Evolutionary conservation across 2,888 invertebrate genomes (phyloP), one percentile per base, ranked within the genome.

Genomic region (Branchipolynoe longqiensis): DNA sequence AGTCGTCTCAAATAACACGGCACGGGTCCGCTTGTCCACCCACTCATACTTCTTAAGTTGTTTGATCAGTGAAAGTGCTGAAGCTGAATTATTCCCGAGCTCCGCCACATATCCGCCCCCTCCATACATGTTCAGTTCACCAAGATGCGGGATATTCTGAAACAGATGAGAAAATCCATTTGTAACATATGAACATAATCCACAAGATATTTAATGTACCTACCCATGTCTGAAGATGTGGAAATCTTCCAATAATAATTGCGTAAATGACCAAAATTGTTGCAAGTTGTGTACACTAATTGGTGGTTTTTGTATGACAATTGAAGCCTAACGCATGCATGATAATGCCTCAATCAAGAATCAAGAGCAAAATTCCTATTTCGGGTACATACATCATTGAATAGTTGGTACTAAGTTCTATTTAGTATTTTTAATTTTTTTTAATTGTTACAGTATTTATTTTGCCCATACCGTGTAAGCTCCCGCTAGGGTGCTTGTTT

Each of bases 1-100:
- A 22, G 87, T 83, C 36, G 86, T 88, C 33, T 88, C 88, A 41
- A 86, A 36, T 62, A 88, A 88, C n/a, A 88, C 84, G 28, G 87
- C 88, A 0, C 88, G 74, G 0, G 88, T 88, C 59, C 78, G 54
- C 6, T 48, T 81, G 81, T 88, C 87, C 0, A 88, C 48, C 88
- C 88, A 88, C 38, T 73, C 41, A 28, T 78, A 18, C 18, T 84
- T 14, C 28, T 56, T 25, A 18, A 85, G 82, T 8, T 59, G 25
- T 33, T 56, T n/a, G 14, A 83, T 8, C 0, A 83, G 40, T 4
- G 25, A 38, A 12, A 59, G 14, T 2, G 83, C 83, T 18, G 41
- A 4, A 3, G 41, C 28, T 41, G 83, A 38, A 40, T 56, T 59
- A 18, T 69, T 56, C 8, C 83, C 83, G 12, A 86, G 56, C 36